Percentiles rank a stretch among this genome's conserved stretches.
Evolutionary conservation across 2,888 invertebrate genomes (phyloP).

Genomic region (Nysson spinosus): DNA sequence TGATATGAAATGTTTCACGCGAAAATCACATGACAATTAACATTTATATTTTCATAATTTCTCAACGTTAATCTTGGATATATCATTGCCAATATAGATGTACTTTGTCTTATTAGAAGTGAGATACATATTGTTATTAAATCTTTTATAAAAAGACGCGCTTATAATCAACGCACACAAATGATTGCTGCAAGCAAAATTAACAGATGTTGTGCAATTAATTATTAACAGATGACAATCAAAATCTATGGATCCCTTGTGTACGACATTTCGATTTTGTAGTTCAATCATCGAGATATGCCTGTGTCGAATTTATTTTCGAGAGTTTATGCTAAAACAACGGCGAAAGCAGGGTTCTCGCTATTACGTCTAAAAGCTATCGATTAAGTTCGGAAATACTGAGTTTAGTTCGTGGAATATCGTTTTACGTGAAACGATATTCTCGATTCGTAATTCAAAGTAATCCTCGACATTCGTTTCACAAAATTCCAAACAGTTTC

Average conservation of each 20-base stretch:
- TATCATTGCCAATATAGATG: too few relatives aligned
- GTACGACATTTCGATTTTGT: slow-evolving; percentile 42
- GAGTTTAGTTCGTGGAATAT: not conserved
- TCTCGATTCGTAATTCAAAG: too few relatives aligned
- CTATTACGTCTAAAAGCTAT: slow-evolving; percentile 22
- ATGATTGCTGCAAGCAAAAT: too few relatives aligned
- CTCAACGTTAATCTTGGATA: too few relatives aligned
- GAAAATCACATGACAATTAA: not conserved
- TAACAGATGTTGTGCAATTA: too few relatives aligned
- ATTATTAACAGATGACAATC: not conserved
- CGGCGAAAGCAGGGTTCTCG: slow-evolving; percentile 18
- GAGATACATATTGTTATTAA: too few relatives aligned
- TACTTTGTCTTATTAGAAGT: too few relatives aligned
- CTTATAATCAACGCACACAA: too few relatives aligned
- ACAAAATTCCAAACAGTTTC: too few relatives aligned
- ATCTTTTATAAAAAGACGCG: too few relatives aligned
- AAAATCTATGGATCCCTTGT: slow-evolving; percentile 35
- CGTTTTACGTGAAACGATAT: not conserved
- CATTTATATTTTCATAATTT: too few relatives aligned
- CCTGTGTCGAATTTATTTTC: slow-evolving; percentile 10
- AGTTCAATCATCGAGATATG: slow-evolving; percentile 20
- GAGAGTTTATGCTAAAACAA: slow-evolving; percentile 17
- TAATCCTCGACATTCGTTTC: too few relatives aligned
- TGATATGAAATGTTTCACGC: slow-evolving; percentile 48
- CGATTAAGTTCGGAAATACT: slow-evolving; percentile 2